Percentiles rank a stretch among this genome's conserved stretches.
These are phyloP conservation scores for Phycodurus eques DNA, from an alignment of 2,113 vertebrate species.

Conservation along the genomic window DNA sequence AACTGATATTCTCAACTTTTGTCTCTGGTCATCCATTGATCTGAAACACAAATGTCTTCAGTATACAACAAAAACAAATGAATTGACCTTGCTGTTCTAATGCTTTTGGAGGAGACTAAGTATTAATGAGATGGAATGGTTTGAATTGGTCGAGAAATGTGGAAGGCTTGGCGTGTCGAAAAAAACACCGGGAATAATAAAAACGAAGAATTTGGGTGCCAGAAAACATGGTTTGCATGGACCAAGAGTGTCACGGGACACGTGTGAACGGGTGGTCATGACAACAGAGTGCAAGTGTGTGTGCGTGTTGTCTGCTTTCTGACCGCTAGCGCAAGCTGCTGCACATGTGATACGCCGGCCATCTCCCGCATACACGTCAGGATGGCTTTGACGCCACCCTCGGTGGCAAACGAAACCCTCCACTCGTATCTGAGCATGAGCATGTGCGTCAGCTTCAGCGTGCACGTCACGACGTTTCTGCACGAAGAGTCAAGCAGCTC, in stretches of 20 bases:
- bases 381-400: conserved; percentile 86
- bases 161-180: too few species aligned
- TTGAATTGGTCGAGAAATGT: too few species aligned
- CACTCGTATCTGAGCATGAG: conserved; percentile 84
- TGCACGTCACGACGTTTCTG: conserved; percentile 74
- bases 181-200: not conserved
- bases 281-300: not conserved
- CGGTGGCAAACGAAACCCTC: conserved; percentile 85
- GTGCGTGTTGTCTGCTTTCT: conserved; percentile 41
- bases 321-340: conserved; percentile 87
- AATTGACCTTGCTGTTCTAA: too few species aligned
- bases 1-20: too few species aligned
- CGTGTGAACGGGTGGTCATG: too few species aligned
- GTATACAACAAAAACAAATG: too few species aligned
- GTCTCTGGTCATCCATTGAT: too few species aligned
- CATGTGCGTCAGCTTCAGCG: conserved; percentile 78
- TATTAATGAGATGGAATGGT: too few species aligned
- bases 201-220: not conserved
- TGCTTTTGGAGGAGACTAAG: too few species aligned
- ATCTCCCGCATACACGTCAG: conserved; percentile 87
- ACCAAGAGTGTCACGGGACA: too few species aligned
- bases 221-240: too few species aligned
- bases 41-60: too few species aligned
- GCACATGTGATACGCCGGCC: conserved; percentile 71
- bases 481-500: conserved; percentile 79